Conservation (phyloP, 1,140 invertebrate genomes). For the Aculops lycopersici region DNA sequence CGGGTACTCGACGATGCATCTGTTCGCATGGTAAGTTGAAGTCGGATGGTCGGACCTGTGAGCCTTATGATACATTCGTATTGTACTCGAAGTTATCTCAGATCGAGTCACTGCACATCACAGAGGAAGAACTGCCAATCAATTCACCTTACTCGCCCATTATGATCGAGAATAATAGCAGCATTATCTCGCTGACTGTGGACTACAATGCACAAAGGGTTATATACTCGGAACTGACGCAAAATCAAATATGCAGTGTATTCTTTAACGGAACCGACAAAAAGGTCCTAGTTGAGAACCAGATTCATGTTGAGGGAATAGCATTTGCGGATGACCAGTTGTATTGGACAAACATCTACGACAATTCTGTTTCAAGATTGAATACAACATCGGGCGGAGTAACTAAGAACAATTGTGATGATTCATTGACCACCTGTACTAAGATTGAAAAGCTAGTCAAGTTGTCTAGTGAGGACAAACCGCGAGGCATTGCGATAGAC, state of each 20-base stretch:
- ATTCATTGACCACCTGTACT: neutral
- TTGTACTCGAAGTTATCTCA: slow-evolving; percentile 35
- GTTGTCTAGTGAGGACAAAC: slow-evolving; percentile 33
- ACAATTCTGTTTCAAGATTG: slow-evolving; percentile 33
- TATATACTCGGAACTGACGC: slow-evolving; percentile 58
- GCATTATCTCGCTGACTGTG: slow-evolving; percentile 47
- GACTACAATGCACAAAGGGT: slow-evolving; percentile 32
- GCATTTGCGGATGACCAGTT: slow-evolving; percentile 30
- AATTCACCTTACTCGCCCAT: slow-evolving; percentile 43
- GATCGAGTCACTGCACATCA: slow-evolving; percentile 38
- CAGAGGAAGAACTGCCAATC: slow-evolving; percentile 26
- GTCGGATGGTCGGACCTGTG: slow-evolving; percentile 26
- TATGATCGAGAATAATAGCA: slow-evolving; percentile 32
- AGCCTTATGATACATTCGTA: slow-evolving; percentile 34
- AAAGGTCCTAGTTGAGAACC: slow-evolving; percentile 28
- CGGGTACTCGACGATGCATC: slow-evolving; percentile 26
- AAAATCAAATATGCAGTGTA: slow-evolving; percentile 45
- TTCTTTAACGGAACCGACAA: slow-evolving; percentile 42
- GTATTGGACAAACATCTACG: slow-evolving; percentile 55
- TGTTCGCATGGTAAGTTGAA: slow-evolving; percentile 36
- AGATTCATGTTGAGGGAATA: slow-evolving; percentile 47
- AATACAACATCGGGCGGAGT: slow-evolving; percentile 12
- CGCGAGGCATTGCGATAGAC: slow-evolving; percentile 44
- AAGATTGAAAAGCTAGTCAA: slow-evolving; percentile 25
- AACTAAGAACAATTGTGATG: slow-evolving; percentile 11